phyloP scores from a whole-genome alignment of 1,140 invertebrate genomes.

The Acromyrmex echinatior region DNA sequence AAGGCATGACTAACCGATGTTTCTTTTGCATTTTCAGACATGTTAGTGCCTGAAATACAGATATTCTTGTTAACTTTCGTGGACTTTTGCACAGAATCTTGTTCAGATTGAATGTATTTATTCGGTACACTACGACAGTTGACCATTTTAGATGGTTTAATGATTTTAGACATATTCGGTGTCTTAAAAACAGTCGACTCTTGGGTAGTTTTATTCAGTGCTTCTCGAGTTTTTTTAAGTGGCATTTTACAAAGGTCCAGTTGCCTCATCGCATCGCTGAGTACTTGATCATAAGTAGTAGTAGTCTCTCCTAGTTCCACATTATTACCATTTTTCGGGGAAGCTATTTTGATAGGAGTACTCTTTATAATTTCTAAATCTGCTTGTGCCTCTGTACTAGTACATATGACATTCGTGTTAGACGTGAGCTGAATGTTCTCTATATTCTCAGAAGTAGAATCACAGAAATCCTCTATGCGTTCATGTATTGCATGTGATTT shows the following conservation, averaged over 20 bases:
- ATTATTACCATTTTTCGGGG: constrained; percentile 54
- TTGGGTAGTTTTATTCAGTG: constrained; percentile 67
- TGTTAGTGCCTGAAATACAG: background rate
- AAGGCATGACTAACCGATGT: background rate
- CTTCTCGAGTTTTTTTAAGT: constrained; percentile 44
- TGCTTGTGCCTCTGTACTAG: constrained; percentile 25
- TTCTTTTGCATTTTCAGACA: background rate
- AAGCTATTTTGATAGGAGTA: constrained; percentile 71
- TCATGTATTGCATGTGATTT: constrained; percentile 62
- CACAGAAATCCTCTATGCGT: background rate
- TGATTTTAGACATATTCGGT: constrained; percentile 48
- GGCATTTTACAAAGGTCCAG: constrained; percentile 72
- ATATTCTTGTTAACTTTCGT: background rate
- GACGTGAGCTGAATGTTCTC: background rate
- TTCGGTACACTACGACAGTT: constrained; percentile 3
- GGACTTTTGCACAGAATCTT: background rate
- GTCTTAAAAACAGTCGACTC: constrained; percentile 66
- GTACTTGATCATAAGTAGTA: constrained; percentile 76
- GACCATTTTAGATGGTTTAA: constrained; percentile 25
- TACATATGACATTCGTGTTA: background rate
- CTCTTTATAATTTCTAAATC: constrained; percentile 74
- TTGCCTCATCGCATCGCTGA: constrained; percentile 73
- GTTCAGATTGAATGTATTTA: background rate
- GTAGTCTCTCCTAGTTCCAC: constrained; percentile 74
- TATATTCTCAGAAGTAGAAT: background rate